These are phyloP conservation scores for Gymnopithys bicolor DNA, from an alignment of 2,797 vertebrate genomes.

Conservation along the genomic window DNA sequence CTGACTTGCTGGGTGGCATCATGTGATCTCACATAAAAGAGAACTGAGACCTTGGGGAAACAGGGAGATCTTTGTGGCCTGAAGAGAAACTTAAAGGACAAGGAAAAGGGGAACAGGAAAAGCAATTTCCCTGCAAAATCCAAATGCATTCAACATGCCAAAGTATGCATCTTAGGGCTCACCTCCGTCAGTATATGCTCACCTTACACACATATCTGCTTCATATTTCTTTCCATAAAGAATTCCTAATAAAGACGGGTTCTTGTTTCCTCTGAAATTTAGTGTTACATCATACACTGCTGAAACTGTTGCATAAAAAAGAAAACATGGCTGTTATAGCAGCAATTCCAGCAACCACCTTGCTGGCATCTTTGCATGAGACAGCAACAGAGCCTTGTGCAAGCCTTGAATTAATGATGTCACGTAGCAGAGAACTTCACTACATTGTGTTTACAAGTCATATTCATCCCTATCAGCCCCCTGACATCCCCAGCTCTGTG, in stretches of 20 bases:
- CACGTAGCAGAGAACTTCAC: background rate
- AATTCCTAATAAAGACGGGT: slow-evolving; percentile 93
- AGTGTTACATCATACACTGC: slow-evolving; percentile 97
- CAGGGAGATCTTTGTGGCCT: background rate
- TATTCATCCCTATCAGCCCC: background rate
- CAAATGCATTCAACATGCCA: background rate
- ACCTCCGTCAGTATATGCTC: slow-evolving; percentile 49
- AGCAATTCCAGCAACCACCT: background rate
- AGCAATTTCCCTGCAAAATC: background rate
- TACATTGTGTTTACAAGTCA: background rate
- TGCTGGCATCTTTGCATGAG: background rate
- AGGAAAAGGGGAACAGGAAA: background rate
- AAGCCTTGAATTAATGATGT: background rate
- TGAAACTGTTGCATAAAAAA: slow-evolving; percentile 78
- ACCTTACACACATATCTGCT: slow-evolving; percentile 95
- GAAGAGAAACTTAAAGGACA: background rate
- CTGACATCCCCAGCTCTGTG: background rate
- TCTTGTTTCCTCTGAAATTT: slow-evolving; percentile 96
- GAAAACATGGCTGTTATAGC: background rate
- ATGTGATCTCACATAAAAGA: background rate
- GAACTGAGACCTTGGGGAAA: background rate
- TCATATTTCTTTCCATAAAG: slow-evolving; percentile 94
- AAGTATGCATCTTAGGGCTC: background rate
- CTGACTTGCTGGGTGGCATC: background rate
- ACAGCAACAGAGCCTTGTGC: background rate